A percentile compares a stretch with the other conserved stretches of the same genome.
Evolutionary conservation across 1,140 invertebrate species (phyloP).

Genomic region (Drosophila equinoxialis): DNA sequence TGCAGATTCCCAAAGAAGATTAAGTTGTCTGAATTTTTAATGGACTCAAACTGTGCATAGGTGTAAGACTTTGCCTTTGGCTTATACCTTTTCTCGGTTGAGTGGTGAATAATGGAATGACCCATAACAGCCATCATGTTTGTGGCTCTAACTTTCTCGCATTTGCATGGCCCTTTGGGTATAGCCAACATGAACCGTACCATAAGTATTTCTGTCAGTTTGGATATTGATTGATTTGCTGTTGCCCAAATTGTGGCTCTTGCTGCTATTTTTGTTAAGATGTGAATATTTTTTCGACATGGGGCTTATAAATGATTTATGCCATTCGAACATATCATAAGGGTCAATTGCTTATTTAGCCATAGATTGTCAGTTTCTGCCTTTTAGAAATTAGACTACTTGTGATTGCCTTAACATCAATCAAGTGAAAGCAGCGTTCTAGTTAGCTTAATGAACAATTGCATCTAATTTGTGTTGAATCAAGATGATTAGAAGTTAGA

Average conservation of each 20-base stretch:
- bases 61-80: background rate
- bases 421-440: slow-evolving; percentile 33
- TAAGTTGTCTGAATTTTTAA: background rate
- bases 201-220: slow-evolving; percentile 9
- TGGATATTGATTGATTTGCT: slow-evolving; percentile 9
- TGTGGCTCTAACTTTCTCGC: background rate
- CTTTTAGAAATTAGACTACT: slow-evolving; percentile 11
- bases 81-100: background rate
- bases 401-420: slow-evolving; percentile 27
- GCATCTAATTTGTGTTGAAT: background rate
- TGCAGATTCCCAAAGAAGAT: background rate
- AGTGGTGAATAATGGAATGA: slow-evolving; percentile 1
- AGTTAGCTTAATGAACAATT: slow-evolving; percentile 48
- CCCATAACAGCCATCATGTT: background rate
- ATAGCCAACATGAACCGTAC: background rate
- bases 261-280: slow-evolving; percentile 10
- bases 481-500: too few relatives aligned
- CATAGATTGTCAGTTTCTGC: slow-evolving; percentile 28
- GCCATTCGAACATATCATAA: slow-evolving; percentile 40
- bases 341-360: slow-evolving; percentile 52
- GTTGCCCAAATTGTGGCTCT: background rate
- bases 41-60: background rate
- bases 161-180: slow-evolving; percentile 2
- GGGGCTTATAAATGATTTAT: slow-evolving; percentile 20
- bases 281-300: slow-evolving; percentile 10